Evolutionary conservation across 2,888 invertebrate species (phyloP), one percentile per base, ranked within the genome.

Genomic region (Mythimna ferrago): DNA sequence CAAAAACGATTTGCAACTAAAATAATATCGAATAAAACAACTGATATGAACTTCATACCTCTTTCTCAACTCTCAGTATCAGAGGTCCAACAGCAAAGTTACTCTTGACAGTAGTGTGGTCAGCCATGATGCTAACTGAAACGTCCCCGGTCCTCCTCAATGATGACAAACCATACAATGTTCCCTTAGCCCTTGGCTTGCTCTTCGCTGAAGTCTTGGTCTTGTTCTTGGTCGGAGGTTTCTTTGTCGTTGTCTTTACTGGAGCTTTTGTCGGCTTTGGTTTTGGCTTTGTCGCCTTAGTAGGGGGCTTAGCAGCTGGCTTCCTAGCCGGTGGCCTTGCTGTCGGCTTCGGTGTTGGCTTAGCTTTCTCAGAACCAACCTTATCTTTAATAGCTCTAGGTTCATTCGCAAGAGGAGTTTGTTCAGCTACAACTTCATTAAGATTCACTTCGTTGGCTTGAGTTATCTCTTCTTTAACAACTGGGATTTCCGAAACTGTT

Each of bases 11-110:
- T n/a, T 53, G 51, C 51, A n/a, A 53, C 2, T n/a, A 53, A n/a
- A n/a, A n/a, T 51, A 51, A n/a, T 3, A 51, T 51, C 19, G 51
- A 53, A 53, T 7, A 53, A 38, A 65, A 16, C 1, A 35, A 65
- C 21, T 44, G 26, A 3, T 9, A 35, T 38, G 4, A 26, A 41
- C n/a, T 53, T 26, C 88, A 81, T 92, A 97, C 97, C 96, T 98
- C 98, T 93, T 98, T 97, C 90, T 98, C 98, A 0, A 98, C 98
- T 93, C 98, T 97, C 78, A 98, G 93, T 38, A 98, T 97, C 61
- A 98, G 93, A 0, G 98, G 98, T 66, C 98, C 98, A 73, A 98
- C 94, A 35, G 97, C 97, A 90, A 98, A 98, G 92, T 98, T 98
- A 70, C 98, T 98, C 89, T 98, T 98, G 58, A 98, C 98, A 69